These are phyloP conservation scores for Limnephilus rhombicus DNA, from an alignment of 2,888 invertebrate species.

Conservation along the genomic window DNA sequence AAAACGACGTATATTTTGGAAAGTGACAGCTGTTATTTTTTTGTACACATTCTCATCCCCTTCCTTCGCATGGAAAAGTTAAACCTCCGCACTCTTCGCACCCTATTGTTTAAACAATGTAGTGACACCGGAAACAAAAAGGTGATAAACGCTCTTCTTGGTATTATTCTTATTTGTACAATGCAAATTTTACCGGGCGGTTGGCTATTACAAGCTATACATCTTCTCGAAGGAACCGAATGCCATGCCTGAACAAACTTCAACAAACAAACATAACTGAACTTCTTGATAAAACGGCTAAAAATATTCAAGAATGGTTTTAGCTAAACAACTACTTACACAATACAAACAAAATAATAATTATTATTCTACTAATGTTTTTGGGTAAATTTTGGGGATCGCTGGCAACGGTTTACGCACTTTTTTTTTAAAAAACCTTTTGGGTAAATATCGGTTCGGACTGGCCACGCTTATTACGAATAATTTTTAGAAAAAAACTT, in stretches of 20 bases:
- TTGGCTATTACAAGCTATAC: background rate
- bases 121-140: constrained; percentile 60
- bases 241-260: background rate
- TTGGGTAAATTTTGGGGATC: too few relatives aligned
- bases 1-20: constrained; percentile 20
- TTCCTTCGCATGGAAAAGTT: constrained; percentile 59
- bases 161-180: constrained; percentile 44
- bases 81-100: constrained; percentile 60
- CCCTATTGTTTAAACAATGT: constrained; percentile 62
- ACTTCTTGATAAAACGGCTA: background rate
- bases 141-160: constrained; percentile 54
- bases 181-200: constrained; percentile 23
- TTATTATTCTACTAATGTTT: too few relatives aligned
- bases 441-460: too few relatives aligned
- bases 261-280: background rate
- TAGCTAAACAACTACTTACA: too few relatives aligned
- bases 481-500: too few relatives aligned
- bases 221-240: background rate
- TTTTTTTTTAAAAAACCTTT: too few relatives aligned
- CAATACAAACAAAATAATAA: too few relatives aligned
- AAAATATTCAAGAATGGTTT: background rate
- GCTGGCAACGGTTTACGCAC: too few relatives aligned
- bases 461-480: too few relatives aligned
- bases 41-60: constrained; percentile 44
- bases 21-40: constrained; percentile 57